Percentiles rank a stretch among this genome's conserved stretches.
phyloP scores from a whole-genome alignment of 2,888 invertebrate species.

The Emmelina monodactyla region DNA sequence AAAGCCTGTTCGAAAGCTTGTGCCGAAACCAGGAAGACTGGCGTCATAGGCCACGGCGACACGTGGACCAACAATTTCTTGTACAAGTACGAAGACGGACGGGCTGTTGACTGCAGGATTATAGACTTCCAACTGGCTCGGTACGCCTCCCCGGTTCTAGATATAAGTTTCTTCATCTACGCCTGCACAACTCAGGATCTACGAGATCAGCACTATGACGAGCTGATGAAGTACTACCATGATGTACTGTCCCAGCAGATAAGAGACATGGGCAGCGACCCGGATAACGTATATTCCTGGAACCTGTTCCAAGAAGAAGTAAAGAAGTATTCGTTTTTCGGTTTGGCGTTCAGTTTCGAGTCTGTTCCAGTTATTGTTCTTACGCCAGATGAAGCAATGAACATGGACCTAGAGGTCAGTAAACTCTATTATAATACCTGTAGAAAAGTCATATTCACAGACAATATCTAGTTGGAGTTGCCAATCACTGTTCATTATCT shows the following conservation, averaged over 20 bases:
- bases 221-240: slow-evolving; percentile 69
- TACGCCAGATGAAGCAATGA: slow-evolving; percentile 63
- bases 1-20: slow-evolving; percentile 52
- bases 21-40: slow-evolving; percentile 34
- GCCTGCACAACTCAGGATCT: slow-evolving; percentile 69
- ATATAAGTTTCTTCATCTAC: slow-evolving; percentile 60
- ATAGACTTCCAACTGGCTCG: slow-evolving; percentile 76
- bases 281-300: slow-evolving; percentile 59
- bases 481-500: too few relatives aligned
- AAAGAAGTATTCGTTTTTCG: slow-evolving; percentile 63
- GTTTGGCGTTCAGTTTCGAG: slow-evolving; percentile 68
- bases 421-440: too few relatives aligned
- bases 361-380: slow-evolving; percentile 64
- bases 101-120: slow-evolving; percentile 55
- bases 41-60: slow-evolving; percentile 75
- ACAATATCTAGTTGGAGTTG: too few relatives aligned
- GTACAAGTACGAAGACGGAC: slow-evolving; percentile 37
- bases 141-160: slow-evolving; percentile 64
- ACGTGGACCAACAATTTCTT: slow-evolving; percentile 81
- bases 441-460: too few relatives aligned
- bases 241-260: slow-evolving; percentile 60
- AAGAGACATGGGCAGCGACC: slow-evolving; percentile 66
- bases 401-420: slow-evolving; percentile 64
- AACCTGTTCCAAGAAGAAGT: slow-evolving; percentile 60
- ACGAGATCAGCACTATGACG: slow-evolving; percentile 64